Base-by-base conservation (phyloP, 2,888 invertebrate species). In the Cetonia aurata region DNA sequence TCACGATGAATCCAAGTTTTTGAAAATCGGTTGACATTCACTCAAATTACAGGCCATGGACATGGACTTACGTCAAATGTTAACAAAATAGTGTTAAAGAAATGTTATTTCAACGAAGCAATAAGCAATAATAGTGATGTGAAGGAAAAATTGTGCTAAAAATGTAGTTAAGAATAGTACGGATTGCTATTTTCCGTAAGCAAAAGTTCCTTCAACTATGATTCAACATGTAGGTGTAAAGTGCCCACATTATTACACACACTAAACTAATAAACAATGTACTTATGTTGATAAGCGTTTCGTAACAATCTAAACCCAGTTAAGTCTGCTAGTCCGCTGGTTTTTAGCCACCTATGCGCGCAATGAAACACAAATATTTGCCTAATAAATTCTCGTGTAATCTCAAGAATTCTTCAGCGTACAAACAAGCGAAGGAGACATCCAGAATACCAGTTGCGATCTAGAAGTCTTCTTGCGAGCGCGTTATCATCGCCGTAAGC, bases 321-420 rank as follows among this genome's bases (percentile, higher is more conserved):
- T 25, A 4, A 25, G 4, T 25, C 25, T 25, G 25, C 25, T 6
- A 48, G 33, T 48, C 10, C 50, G 6, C 52, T 52, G 17, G 12
- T 46, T 62, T 65, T 65, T 52, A 12, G 62, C 50, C 50, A 50
- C 10, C 12, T 50, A 65, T 50, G 48, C 37, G 56, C 48, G 56
- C 46, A 56, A 15, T 41, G 37, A 25, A 56, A 46, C 57, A 44
- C 67, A 56, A 67, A 67, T 67, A 56, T 67, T 67, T 67, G 56
- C 41, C n/a, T 46, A 46, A 67, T 31, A 67, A 67, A 67, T 67
- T 67, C 67, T 50, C 56, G n/a, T 57, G 31, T 67, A 67, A 67
- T 67, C 67, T 67, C 15, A 48, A 67, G 31, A 67, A 67, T 67
- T 67, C 67, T 60, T 46, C 31, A n/a, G 59, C 59, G 59, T 59